Percentiles rank a stretch among this genome's conserved stretches.
These are phyloP conservation scores for Apodemus speciosus DNA, from an alignment of 2,113 vertebrate genomes.

Conservation along the genomic window DNA sequence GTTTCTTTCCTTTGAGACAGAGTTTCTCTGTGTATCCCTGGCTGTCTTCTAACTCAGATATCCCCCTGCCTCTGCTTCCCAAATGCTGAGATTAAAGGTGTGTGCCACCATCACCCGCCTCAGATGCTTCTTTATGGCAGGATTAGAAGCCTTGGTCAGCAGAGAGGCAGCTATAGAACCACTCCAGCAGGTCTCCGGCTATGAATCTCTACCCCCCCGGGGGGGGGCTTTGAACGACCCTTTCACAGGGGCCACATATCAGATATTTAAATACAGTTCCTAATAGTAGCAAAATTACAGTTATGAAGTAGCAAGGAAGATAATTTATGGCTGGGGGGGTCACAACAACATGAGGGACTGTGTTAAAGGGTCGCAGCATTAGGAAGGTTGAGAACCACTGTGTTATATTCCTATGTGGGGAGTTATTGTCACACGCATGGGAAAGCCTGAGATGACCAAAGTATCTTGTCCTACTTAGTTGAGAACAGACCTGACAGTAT, in stretches of 20 bases:
- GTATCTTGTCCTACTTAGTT: neutral
- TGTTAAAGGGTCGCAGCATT: neutral
- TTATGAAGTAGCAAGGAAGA: neutral
- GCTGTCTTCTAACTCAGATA: neutral
- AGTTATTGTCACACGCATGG: fast-evolving
- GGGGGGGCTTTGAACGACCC: too few relatives aligned
- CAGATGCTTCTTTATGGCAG: neutral
- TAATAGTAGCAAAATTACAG: neutral
- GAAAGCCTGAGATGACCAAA: neutral
- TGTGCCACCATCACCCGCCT: neutral
- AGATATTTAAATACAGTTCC: neutral
- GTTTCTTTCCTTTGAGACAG: neutral
- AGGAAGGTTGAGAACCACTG: neutral
- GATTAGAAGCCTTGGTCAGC: too few relatives aligned
- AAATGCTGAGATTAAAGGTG: neutral
- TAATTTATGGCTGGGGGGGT: neutral
- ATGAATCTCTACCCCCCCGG: neutral
- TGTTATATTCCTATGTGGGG: fast-evolving
- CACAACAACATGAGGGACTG: neutral
- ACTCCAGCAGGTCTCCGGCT: neutral
- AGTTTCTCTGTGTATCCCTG: neutral
- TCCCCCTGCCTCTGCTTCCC: neutral
- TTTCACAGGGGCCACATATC: neutral
- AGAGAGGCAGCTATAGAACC: neutral
- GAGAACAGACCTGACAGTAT: neutral